Percentiles rank a stretch among this genome's conserved stretches.
phyloP scores from a whole-genome alignment of 2,888 invertebrate genomes.

The Caradrina kadenii region DNA sequence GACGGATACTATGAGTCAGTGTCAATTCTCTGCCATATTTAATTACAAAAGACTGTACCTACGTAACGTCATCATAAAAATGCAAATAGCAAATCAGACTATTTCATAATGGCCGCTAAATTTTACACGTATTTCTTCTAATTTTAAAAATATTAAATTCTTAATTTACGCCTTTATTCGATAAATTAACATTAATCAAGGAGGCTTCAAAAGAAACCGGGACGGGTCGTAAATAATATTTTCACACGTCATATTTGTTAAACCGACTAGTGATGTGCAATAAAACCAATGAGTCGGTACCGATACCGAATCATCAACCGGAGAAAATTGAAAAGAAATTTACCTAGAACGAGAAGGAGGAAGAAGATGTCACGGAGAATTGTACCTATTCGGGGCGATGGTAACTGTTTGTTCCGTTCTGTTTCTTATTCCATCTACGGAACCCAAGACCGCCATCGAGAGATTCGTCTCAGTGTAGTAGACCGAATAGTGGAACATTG shows the following conservation, averaged over 20 bases:
- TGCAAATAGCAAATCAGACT: slow-evolving; percentile 24
- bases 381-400: slow-evolving; percentile 82
- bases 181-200: neutral
- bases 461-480: slow-evolving; percentile 79
- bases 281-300: slow-evolving; percentile 62
- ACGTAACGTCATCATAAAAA: slow-evolving; percentile 26
- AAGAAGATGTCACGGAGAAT: slow-evolving; percentile 74
- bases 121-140: slow-evolving; percentile 31
- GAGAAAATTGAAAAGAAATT: slow-evolving; percentile 48
- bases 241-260: slow-evolving; percentile 40
- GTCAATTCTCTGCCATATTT: slow-evolving; percentile 25
- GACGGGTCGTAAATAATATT: neutral
- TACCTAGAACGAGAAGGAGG: slow-evolving; percentile 46
- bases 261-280: slow-evolving; percentile 56
- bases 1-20: slow-evolving; percentile 45
- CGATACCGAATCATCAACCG: slow-evolving; percentile 47
- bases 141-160: slow-evolving; percentile 18
- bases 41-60: slow-evolving; percentile 34
- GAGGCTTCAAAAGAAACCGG: slow-evolving; percentile 7
- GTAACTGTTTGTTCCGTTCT: slow-evolving; percentile 85
- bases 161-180: neutral
- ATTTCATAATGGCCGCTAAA: slow-evolving; percentile 54
- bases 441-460: slow-evolving; percentile 82
- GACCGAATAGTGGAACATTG: slow-evolving; percentile 81
- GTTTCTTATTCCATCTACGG: slow-evolving; percentile 81